These are phyloP conservation scores for Cyprinella venusta DNA, from an alignment of 2,797 vertebrate genomes.

Conservation along the genomic window DNA sequence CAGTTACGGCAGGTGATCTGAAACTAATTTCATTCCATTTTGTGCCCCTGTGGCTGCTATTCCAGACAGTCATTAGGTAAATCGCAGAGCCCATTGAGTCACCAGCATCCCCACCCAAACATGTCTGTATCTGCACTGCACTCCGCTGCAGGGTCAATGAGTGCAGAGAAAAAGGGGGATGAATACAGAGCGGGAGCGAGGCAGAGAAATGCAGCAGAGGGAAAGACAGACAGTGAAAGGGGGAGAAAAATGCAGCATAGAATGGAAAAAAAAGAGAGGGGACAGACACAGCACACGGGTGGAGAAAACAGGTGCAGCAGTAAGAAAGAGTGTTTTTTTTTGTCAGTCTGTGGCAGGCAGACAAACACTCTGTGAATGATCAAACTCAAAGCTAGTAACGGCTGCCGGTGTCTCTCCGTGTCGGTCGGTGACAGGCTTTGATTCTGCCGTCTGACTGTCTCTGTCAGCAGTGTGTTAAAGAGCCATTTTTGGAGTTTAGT, in stretches of 20 bases:
- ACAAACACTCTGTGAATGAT: constrained; percentile 52
- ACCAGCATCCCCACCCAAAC: constrained; percentile 56
- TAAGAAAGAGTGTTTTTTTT: constrained; percentile 19
- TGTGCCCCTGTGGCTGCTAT: constrained; percentile 40
- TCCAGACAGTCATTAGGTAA: constrained; percentile 52
- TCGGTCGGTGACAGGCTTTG: constrained; percentile 35
- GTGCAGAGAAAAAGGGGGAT: constrained; percentile 57
- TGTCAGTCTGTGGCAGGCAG: constrained; percentile 37
- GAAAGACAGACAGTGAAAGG: constrained; percentile 38
- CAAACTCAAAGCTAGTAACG: constrained; percentile 41
- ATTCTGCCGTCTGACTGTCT: constrained; percentile 8
- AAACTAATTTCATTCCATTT: constrained; percentile 39
- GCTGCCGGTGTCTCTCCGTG: constrained; percentile 3
- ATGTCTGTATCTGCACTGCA: constrained; percentile 45
- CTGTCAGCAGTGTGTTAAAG: background rate
- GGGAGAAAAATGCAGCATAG: constrained; percentile 45
- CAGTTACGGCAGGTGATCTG: constrained; percentile 47
- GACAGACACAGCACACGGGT: constrained; percentile 27
- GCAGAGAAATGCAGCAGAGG: constrained; percentile 43
- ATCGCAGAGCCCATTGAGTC: constrained; percentile 44
- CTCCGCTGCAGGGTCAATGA: constrained; percentile 57
- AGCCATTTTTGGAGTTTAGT: constrained; percentile 26
- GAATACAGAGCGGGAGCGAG: constrained; percentile 47
- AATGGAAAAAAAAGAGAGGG: constrained; percentile 45
- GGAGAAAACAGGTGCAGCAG: constrained; percentile 41